These are phyloP conservation scores for Liasis olivaceus DNA, from an alignment of 2,797 vertebrate genomes.

Conservation along the genomic window DNA sequence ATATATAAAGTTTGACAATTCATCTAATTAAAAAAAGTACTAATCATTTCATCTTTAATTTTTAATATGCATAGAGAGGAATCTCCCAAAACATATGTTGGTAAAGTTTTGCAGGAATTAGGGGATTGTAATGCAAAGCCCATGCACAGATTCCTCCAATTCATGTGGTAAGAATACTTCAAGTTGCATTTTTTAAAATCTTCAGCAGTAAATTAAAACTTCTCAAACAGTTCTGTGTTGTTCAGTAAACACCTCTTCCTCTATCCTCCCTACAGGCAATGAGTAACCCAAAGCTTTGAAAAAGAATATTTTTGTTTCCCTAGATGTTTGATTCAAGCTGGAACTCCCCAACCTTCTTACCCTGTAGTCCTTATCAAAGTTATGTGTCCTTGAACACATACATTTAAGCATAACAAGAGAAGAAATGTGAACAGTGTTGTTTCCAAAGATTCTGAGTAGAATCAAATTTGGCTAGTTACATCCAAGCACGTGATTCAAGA, in stretches of 20 bases:
- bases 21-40: conserved; percentile 21
- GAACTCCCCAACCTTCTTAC: not conserved
- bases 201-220: conserved; percentile 40
- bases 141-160: conserved; percentile 13
- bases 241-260: conserved; percentile 32
- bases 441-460: conserved; percentile 7
- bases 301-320: not conserved
- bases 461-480: not conserved
- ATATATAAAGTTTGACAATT: conserved; percentile 21
- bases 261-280: conserved; percentile 16
- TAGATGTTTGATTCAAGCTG: conserved; percentile 2
- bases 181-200: conserved; percentile 18
- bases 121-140: conserved; percentile 22
- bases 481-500: not conserved
- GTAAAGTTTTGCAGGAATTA: conserved; percentile 29
- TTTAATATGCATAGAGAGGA: conserved; percentile 34
- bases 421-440: not conserved
- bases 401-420: not conserved
- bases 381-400: conserved; percentile 17
- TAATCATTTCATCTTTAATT: conserved; percentile 28
- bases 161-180: conserved; percentile 14
- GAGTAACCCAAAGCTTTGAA: conserved; percentile 42
- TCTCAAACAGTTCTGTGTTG: conserved; percentile 35
- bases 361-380: not conserved
- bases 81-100: conserved; percentile 24